These are phyloP conservation scores for Lophochroa leadbeateri DNA, from an alignment of 2,113 vertebrate genomes.

Conservation along the genomic window DNA sequence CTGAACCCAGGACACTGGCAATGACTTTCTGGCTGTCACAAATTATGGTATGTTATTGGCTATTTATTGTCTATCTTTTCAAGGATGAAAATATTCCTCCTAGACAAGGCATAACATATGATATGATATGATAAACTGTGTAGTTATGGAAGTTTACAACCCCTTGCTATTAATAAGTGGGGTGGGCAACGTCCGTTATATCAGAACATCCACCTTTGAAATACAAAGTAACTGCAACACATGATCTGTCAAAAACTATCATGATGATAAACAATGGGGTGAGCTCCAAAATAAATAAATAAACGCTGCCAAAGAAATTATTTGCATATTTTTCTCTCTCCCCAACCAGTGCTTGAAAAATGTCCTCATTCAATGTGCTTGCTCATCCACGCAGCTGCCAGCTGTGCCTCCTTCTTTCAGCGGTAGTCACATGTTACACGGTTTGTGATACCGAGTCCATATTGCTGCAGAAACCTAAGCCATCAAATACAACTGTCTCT, in stretches of 20 bases:
- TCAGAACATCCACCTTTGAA: slow-evolving; percentile 37
- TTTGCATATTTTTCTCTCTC: slow-evolving; percentile 70
- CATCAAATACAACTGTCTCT: not conserved
- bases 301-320: slow-evolving; percentile 62
- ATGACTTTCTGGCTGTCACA: not conserved
- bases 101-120: not conserved
- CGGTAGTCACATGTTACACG: slow-evolving; percentile 21
- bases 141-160: slow-evolving; percentile 34
- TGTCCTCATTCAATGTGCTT: slow-evolving; percentile 69
- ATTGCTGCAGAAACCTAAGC: slow-evolving; percentile 17
- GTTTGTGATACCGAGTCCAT: slow-evolving; percentile 3
- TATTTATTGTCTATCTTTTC: not conserved
- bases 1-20: not conserved
- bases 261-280: slow-evolving; percentile 58
- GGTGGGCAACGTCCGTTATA: not conserved
- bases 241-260: slow-evolving; percentile 59
- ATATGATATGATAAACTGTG: slow-evolving; percentile 46
- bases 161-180: slow-evolving; percentile 36
- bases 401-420: slow-evolving; percentile 64
- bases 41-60: not conserved
- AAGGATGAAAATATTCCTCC: not conserved
- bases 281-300: slow-evolving; percentile 68
- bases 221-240: slow-evolving; percentile 66
- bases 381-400: slow-evolving; percentile 72
- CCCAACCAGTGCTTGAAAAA: slow-evolving; percentile 71